A percentile compares a stretch with the other conserved stretches of the same genome.
Conservation (phyloP, 2,113 vertebrate species). For the Serilophus lunatus region DNA sequence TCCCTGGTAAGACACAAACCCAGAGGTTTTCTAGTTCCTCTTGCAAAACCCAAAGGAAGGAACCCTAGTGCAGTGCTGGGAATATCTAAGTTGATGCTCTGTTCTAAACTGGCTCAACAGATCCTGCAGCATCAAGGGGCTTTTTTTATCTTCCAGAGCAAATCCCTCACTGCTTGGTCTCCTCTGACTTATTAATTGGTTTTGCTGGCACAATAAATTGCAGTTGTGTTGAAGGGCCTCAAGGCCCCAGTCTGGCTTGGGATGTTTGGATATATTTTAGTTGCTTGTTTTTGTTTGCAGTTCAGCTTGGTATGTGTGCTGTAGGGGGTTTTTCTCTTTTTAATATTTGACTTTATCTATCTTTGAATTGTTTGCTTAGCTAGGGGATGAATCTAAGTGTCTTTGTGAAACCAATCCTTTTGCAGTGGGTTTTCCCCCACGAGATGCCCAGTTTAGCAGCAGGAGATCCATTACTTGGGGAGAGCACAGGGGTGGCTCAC, state of each 20-base stretch:
- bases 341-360: neutral
- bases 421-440: neutral
- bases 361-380: neutral
- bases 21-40: neutral
- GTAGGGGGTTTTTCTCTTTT: rapidly evolving
- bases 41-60: neutral
- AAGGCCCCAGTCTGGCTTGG: neutral
- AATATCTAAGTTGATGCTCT: neutral
- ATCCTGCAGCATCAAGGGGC: neutral
- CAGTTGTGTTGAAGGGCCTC: conserved; percentile 21
- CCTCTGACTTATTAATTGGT: conserved; percentile 39
- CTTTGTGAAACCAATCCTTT: neutral
- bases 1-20: neutral
- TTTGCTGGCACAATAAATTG: conserved; percentile 36
- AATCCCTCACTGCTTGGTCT: neutral
- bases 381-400: neutral
- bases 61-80: neutral
- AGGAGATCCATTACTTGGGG: neutral
- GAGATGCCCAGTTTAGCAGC: neutral
- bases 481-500: neutral
- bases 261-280: conserved; percentile 41
- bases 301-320: conserved; percentile 7
- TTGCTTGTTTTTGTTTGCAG: conserved; percentile 32
- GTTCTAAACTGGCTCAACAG: conserved; percentile 3
- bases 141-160: neutral